These are phyloP conservation scores for Oegoconia quadripuncta DNA, from an alignment of 2,888 invertebrate species.

Conservation along the genomic window DNA sequence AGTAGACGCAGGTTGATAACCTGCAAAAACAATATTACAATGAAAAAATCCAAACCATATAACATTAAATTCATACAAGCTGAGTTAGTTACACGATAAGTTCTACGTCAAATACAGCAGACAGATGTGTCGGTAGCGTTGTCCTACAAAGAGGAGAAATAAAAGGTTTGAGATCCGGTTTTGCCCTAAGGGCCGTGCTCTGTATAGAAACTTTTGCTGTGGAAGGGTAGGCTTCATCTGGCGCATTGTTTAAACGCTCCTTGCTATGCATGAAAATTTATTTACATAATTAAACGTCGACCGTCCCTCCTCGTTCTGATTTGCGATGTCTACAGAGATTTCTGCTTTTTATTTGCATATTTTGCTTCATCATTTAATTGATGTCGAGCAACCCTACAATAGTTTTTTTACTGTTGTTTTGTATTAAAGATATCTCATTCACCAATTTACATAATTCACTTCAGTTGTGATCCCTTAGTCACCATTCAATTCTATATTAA, in stretches of 20 bases:
- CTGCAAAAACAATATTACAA: no score
- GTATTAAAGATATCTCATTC: no score
- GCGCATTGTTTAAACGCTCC: constrained; percentile 67
- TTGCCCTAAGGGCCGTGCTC: constrained; percentile 54
- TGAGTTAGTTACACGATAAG: no score
- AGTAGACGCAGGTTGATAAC: no score
- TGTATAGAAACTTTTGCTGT: constrained; percentile 60
- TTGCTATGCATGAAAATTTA: constrained; percentile 71
- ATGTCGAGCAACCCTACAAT: constrained; percentile 18
- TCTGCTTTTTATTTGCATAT: constrained; percentile 61
- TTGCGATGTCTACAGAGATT: constrained; percentile 69
- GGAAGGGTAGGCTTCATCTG: constrained; percentile 60
- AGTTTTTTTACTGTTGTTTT: no score
- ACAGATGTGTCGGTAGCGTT: background rate
- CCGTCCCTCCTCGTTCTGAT: constrained; percentile 61
- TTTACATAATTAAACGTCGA: constrained; percentile 75
- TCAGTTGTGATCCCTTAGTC: background rate
- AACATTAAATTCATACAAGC: no score
- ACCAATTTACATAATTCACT: background rate
- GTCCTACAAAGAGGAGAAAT: constrained; percentile 29
- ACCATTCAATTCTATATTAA: background rate
- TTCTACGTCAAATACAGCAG: background rate
- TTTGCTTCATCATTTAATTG: constrained; percentile 55
- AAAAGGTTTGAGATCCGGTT: constrained; percentile 45
- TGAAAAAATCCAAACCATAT: no score